Evolutionary conservation across 2,888 invertebrate genomes (phyloP).

Genomic region (Mesorhabditis sp.): DNA sequence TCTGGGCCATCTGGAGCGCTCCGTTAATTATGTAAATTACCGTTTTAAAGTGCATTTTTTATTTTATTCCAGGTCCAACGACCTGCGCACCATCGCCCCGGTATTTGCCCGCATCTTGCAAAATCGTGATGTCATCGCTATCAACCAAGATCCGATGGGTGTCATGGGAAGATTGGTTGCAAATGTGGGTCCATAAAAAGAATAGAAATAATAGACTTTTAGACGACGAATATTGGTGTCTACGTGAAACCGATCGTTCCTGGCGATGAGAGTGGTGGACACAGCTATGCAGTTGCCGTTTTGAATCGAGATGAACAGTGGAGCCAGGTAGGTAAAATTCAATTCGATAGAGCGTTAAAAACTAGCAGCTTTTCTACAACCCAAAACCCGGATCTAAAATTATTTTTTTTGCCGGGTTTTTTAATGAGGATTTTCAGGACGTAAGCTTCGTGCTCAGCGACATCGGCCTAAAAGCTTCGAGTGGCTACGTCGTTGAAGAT

Average conservation of each 20-base stretch:
- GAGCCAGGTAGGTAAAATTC: conserved; percentile 13
- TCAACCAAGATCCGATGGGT: conserved; percentile 58
- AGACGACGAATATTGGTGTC: conserved; percentile 44
- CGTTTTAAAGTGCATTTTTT: not conserved
- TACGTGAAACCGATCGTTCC: conserved; percentile 51
- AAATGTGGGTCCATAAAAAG: conserved; percentile 33
- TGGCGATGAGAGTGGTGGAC: conserved; percentile 18
- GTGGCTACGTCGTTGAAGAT: conserved; percentile 41
- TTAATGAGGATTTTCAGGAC: conserved; percentile 18
- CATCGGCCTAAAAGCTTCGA: conserved; percentile 35
- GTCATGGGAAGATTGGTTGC: conserved; percentile 54
- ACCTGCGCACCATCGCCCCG: conserved; percentile 37
- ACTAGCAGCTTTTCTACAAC: not conserved
- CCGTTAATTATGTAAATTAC: conserved; percentile 53
- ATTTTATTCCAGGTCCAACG: conserved; percentile 23
- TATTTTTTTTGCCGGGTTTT: not conserved
- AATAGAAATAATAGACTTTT: conserved; percentile 16
- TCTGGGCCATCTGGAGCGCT: conserved; percentile 57
- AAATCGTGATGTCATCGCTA: conserved; percentile 50
- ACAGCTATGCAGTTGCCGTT: conserved; percentile 45
- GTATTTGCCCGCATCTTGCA: conserved; percentile 43
- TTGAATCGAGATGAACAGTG: conserved; percentile 35
- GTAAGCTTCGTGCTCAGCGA: conserved; percentile 31
- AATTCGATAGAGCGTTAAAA: conserved; percentile 6
- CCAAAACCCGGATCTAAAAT: not conserved